Percentiles rank a stretch among this genome's conserved stretches.
These are phyloP conservation scores for Siniperca undulata DNA, from an alignment of 2,797 vertebrate species.

Conservation along the genomic window DNA sequence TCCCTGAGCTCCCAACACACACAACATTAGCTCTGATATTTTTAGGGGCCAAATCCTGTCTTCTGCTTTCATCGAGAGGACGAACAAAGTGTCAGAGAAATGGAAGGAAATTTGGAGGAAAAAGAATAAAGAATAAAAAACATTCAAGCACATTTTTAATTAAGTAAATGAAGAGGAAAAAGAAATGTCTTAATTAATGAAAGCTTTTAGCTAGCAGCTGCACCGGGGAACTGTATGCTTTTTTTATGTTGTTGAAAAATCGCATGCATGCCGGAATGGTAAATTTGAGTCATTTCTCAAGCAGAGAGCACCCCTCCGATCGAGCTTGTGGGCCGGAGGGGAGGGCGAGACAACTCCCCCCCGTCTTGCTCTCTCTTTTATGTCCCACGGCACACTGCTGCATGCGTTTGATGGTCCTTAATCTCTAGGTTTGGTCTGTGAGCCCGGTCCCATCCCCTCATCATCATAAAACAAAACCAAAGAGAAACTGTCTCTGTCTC, in stretches of 20 bases:
- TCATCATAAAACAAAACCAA: conserved; percentile 66
- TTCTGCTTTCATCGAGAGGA: conserved; percentile 54
- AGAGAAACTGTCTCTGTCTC: conserved; percentile 71
- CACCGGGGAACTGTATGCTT: conserved; percentile 73
- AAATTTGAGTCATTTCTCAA: conserved; percentile 79
- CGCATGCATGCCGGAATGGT: conserved; percentile 80
- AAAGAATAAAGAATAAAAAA: conserved; percentile 79
- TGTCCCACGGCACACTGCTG: conserved; percentile 79
- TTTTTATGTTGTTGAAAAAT: conserved; percentile 69
- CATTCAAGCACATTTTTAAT: conserved; percentile 85
- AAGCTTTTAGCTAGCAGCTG: conserved; percentile 86
- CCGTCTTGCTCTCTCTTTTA: conserved; percentile 57
- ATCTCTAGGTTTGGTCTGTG: conserved; percentile 71
- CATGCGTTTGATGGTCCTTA: conserved; percentile 71
- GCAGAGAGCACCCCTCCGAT: conserved; percentile 73
- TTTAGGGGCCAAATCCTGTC: conserved; percentile 66
- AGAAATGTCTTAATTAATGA: conserved; percentile 85
- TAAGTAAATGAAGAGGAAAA: conserved; percentile 84
- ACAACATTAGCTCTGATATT: conserved; percentile 63
- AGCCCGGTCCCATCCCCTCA: conserved; percentile 70
- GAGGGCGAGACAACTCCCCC: conserved; percentile 60
- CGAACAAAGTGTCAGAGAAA: conserved; percentile 67
- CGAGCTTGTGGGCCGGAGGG: conserved; percentile 68
- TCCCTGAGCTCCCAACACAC: conserved; percentile 78
- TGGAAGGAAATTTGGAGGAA: conserved; percentile 84